phyloP scores from a whole-genome alignment of 2,113 vertebrate genomes.

The Prinia subflava region DNA sequence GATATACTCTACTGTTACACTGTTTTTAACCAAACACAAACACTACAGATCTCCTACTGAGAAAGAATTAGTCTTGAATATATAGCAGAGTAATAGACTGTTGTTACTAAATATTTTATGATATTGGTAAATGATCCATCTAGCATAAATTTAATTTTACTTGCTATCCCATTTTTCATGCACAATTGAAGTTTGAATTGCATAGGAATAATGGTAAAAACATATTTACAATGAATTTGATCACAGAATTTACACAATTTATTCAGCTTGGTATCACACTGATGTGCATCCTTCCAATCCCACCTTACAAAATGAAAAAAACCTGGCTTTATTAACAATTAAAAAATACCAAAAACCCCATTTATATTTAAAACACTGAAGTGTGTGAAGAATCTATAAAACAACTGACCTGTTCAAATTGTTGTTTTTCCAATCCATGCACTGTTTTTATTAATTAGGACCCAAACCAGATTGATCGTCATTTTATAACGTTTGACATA shows the following conservation, averaged over 20 bases:
- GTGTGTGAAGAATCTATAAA: constrained; percentile 69
- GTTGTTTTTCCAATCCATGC: constrained; percentile 79
- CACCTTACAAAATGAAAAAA: constrained; percentile 32
- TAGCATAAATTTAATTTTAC: constrained; percentile 52
- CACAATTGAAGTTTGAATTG: constrained; percentile 56
- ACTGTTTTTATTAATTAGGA: constrained; percentile 79
- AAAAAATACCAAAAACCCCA: constrained; percentile 17
- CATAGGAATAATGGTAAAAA: constrained; percentile 33
- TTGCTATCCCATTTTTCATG: constrained; percentile 44
- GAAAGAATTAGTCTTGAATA: constrained; percentile 47
- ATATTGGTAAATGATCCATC: constrained; percentile 30
- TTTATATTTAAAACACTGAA: constrained; percentile 58
- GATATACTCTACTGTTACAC: background rate
- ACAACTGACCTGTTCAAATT: constrained; percentile 89
- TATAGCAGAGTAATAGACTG: constrained; percentile 25
- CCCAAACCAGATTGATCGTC: constrained; percentile 70
- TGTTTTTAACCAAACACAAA: constrained; percentile 36
- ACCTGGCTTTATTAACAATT: constrained; percentile 22
- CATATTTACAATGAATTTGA: constrained; percentile 44
- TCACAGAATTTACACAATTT: constrained; percentile 46
- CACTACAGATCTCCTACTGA: background rate
- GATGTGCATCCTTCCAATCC: constrained; percentile 46
- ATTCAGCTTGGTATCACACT: constrained; percentile 30
- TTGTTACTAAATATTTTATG: constrained; percentile 62
- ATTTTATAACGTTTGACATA: constrained; percentile 69